Conservation (phyloP, 2,797 vertebrate species). For the Synanceia verrucosa region DNA sequence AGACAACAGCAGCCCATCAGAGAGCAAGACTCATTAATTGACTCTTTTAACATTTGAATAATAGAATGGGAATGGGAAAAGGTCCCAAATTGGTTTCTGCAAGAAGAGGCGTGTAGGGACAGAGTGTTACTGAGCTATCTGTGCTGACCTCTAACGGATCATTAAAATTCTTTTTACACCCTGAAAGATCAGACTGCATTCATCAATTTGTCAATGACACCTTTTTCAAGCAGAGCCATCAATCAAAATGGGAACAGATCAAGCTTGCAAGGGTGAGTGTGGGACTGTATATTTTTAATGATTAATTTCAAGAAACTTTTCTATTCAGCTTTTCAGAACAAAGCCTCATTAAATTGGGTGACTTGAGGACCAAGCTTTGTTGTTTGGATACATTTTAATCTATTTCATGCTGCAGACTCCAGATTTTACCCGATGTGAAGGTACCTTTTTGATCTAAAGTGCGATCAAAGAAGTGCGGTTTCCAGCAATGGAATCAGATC, state of each 20-base stretch:
- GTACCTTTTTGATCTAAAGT: slow-evolving; percentile 23
- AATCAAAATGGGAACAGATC: slow-evolving; percentile 23
- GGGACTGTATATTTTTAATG: not conserved
- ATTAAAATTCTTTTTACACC: slow-evolving; percentile 26
- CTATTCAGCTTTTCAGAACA: not conserved
- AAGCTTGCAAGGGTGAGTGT: not conserved
- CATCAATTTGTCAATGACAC: slow-evolving; percentile 35
- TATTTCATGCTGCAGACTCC: slow-evolving; percentile 1
- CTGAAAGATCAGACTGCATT: not conserved
- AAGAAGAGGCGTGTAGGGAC: slow-evolving; percentile 18
- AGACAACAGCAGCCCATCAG: slow-evolving; percentile 55
- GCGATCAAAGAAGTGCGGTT: not conserved
- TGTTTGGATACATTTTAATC: slow-evolving; percentile 12
- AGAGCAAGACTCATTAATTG: slow-evolving; percentile 70
- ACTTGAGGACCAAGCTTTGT: not conserved
- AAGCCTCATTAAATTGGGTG: not conserved
- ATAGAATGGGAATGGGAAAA: slow-evolving; percentile 66
- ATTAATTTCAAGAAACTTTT: not conserved
- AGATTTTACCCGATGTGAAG: slow-evolving; percentile 1
- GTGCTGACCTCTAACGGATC: slow-evolving; percentile 31
- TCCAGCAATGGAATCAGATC: slow-evolving; percentile 29
- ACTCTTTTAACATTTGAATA: slow-evolving; percentile 62
- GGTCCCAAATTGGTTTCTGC: slow-evolving; percentile 39
- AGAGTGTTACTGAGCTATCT: slow-evolving; percentile 11
- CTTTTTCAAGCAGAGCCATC: slow-evolving; percentile 22